A percentile compares a stretch with the other conserved stretches of the same genome.
Conservation (phyloP, 2,888 invertebrate species). For the Andrena marginata region DNA sequence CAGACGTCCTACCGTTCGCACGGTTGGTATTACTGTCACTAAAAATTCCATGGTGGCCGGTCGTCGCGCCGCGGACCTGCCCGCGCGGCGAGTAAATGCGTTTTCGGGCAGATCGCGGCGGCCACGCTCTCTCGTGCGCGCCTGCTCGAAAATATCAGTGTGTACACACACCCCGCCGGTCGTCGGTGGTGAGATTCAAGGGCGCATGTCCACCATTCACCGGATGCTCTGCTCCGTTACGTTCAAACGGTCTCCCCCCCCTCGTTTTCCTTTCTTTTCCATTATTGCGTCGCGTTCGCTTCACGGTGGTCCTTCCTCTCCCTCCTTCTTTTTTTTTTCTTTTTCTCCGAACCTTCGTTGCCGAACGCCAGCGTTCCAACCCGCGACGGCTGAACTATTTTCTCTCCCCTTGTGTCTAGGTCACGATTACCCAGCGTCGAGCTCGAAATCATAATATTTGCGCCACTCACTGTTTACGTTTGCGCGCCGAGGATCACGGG, state of each 20-base stretch:
- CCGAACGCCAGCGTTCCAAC: not conserved
- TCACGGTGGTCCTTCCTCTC: not conserved
- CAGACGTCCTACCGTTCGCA: slow-evolving; percentile 56
- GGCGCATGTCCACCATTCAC: slow-evolving; percentile 60
- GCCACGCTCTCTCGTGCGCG: slow-evolving; percentile 29
- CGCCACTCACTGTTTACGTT: slow-evolving; percentile 43
- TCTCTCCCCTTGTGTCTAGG: slow-evolving; percentile 33
- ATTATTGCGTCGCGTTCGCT: not conserved
- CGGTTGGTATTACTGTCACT: slow-evolving; percentile 39
- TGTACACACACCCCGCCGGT: slow-evolving; percentile 30
- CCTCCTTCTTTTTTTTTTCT: not conserved
- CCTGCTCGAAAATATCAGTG: slow-evolving; percentile 45
- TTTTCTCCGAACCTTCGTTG: not conserved
- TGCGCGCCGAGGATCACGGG: slow-evolving; percentile 34
- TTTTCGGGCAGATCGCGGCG: slow-evolving; percentile 15
- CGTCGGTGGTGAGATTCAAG: slow-evolving; percentile 47
- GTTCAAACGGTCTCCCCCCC: slow-evolving; percentile 4
- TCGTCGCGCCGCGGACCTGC: slow-evolving; percentile 8
- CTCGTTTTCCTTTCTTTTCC: not conserved
- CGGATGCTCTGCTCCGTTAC: slow-evolving; percentile 3
- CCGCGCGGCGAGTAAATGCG: slow-evolving; percentile 13
- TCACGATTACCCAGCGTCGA: slow-evolving; percentile 45
- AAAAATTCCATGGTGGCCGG: not conserved
- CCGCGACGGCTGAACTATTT: not conserved
- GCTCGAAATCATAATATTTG: slow-evolving; percentile 57